Conservation (phyloP, 2,113 vertebrate species). For the Calidris pugnax region DNA sequence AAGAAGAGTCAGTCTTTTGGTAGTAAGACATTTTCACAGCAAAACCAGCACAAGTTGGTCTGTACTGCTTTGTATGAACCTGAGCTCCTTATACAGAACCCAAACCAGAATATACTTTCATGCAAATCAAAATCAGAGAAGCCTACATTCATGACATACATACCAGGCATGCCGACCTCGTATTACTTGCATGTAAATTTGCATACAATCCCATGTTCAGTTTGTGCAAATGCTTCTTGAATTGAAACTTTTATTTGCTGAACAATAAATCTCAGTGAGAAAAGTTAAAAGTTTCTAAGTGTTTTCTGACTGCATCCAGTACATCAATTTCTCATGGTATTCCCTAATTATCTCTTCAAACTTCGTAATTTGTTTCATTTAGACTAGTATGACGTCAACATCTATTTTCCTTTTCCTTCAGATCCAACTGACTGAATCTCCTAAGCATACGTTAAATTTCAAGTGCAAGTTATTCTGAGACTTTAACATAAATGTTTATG, state of each 20-base stretch:
- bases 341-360: neutral
- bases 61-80: neutral
- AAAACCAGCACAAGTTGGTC: neutral
- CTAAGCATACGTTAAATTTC: neutral
- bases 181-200: neutral
- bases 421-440: neutral
- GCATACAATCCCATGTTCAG: rapidly evolving
- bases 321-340: neutral
- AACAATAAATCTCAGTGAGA: neutral
- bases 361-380: neutral
- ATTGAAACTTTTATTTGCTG: neutral
- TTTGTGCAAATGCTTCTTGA: neutral
- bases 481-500: neutral
- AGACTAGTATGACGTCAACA: neutral
- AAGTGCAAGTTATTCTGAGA: neutral
- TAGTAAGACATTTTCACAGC: neutral
- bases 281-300: neutral
- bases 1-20: neutral
- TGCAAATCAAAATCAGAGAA: neutral
- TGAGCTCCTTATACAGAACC: neutral
- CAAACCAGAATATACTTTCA: neutral
- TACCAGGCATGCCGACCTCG: neutral
- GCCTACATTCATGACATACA: neutral
- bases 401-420: neutral
- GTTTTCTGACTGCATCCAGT: neutral